Evolutionary conservation across 53 echinoderm and acorn worm genomes (phyloP), one percentile per base, ranked within the genome.

Genomic region (Holothuria scabra): DNA sequence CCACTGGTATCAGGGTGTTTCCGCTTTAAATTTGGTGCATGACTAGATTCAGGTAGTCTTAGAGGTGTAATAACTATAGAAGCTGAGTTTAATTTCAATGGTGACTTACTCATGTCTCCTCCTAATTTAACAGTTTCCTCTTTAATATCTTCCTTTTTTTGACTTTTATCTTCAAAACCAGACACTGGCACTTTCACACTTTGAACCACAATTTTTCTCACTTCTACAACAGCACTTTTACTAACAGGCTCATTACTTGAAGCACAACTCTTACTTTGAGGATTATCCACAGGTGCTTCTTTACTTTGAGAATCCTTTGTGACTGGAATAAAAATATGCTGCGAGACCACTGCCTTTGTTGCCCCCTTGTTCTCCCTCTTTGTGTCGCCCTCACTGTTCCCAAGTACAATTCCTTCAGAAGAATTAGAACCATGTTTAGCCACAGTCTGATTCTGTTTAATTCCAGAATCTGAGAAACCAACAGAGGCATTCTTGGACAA

Each of bases 21-120:
- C 32, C 79, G 81, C 41, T 87, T 84, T 19, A 74, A 66, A n/a
- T 84, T 72, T 55, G 91, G 72, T 18, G 62, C 84, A 12, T 81
- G 80, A 82, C 84, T 83, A 3, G 88, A 66, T 21, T 21, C 84
- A 3, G 84, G 84, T 19, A 78, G 16, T 28, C 78, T 78, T 8
- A 78, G 28, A 20, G 90, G 90, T 28, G 90, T 90, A 65, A 72
- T 84, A 31, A 83, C 76, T 28, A 84, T 59, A 25, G 91, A 86
- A 13, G 84, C 82, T 25, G 79, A 56, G 31, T 56, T 65, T 33
- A 34, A 63, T 84, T 84, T 88, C 65, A 58, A 35, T 34, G 52
- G 56, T 20, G 78, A 57, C 23, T 59, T 56, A 32, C 20, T 56
- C 25, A 25, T 56, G 28, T 55, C 78, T 52, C 52, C 52, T 52